Conservation (phyloP, 2,888 invertebrate species). For the Mongoloraphidia duomilia region DNA sequence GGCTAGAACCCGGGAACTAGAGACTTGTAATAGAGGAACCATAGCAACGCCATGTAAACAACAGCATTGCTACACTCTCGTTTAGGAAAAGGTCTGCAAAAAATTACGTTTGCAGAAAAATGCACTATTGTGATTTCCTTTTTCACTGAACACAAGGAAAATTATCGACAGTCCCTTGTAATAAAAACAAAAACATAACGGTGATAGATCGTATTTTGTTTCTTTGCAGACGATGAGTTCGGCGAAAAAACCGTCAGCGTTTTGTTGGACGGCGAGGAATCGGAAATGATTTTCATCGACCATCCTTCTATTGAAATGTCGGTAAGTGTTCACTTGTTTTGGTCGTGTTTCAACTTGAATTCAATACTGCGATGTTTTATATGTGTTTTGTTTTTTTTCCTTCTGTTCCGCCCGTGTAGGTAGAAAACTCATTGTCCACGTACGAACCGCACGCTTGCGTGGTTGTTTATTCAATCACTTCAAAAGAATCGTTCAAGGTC, state of each 20-base stretch:
- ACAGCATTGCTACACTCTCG: no score
- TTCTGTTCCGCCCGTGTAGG: conserved; percentile 33
- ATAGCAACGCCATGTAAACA: no score
- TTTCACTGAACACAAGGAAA: no score
- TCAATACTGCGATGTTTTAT: not conserved
- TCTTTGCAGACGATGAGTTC: conserved; percentile 74
- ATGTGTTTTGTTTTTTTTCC: conserved; percentile 7
- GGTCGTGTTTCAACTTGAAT: not conserved
- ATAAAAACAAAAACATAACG: no score
- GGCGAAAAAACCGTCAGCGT: conserved; percentile 85
- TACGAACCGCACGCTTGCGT: conserved; percentile 89
- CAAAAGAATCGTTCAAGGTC: conserved; percentile 64
- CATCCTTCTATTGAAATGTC: conserved; percentile 83
- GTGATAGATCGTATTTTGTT: conserved; percentile 3
- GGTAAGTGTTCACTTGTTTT: conserved; percentile 40
- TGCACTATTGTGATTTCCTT: no score
- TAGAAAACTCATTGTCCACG: conserved; percentile 76
- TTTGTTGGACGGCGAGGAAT: conserved; percentile 76
- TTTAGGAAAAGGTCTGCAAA: no score
- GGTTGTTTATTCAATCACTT: conserved; percentile 81
- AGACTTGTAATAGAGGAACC: no score
- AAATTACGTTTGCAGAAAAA: no score
- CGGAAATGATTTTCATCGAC: conserved; percentile 80
- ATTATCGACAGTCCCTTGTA: no score
- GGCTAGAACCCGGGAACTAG: no score